phyloP scores from a whole-genome alignment of 2,888 invertebrate species.

The Allygus modestus region DNA sequence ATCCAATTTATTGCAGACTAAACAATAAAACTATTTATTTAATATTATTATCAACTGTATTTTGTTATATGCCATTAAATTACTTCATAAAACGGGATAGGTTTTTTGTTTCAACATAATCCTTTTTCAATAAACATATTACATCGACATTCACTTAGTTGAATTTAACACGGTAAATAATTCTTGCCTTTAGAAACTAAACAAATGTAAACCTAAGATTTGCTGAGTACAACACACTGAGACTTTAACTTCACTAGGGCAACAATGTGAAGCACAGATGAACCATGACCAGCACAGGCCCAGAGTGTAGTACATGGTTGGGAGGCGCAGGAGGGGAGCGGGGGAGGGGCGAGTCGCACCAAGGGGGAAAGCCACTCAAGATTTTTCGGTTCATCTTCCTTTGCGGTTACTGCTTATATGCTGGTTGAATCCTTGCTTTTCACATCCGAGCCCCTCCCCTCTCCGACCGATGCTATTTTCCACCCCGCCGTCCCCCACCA shows the following conservation, averaged over 20 bases:
- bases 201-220: too few relatives aligned
- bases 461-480: slow-evolving; percentile 16
- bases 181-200: too few relatives aligned
- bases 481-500: slow-evolving; percentile 48
- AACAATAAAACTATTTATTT: too few relatives aligned
- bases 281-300: slow-evolving; percentile 30
- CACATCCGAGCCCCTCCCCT: slow-evolving; percentile 45
- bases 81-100: too few relatives aligned
- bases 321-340: slow-evolving; percentile 2
- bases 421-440: slow-evolving; percentile 59
- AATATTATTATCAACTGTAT: too few relatives aligned
- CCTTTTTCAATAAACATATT: too few relatives aligned
- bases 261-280: slow-evolving; percentile 12
- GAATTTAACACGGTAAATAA: too few relatives aligned
- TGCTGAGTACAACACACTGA: too few relatives aligned
- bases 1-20: too few relatives aligned
- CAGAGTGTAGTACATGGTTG: not conserved
- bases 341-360: slow-evolving; percentile 11
- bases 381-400: slow-evolving; percentile 65
- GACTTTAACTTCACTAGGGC: not conserved
- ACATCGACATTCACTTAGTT: too few relatives aligned
- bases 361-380: slow-evolving; percentile 60
- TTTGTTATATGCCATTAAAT: too few relatives aligned
- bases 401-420: slow-evolving; percentile 64
- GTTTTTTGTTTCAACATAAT: too few relatives aligned